Evolutionary conservation across 1,140 invertebrate species (phyloP).

Genomic region (Zaprionus camerounensis): DNA sequence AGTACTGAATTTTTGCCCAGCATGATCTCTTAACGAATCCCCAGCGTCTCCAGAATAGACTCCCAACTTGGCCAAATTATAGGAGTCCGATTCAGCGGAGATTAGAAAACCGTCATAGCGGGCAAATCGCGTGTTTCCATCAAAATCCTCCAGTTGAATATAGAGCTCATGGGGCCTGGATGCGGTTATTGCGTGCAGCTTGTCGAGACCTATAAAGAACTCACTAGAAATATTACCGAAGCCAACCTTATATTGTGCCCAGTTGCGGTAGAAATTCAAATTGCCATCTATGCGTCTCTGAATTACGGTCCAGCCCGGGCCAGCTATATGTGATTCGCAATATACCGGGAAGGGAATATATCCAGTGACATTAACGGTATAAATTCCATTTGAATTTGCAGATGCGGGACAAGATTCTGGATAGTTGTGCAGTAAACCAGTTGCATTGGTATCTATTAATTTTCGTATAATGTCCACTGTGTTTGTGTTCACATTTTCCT

Average conservation of each 20-base stretch:
- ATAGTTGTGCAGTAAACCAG: slow-evolving; percentile 3
- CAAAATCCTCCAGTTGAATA: slow-evolving; percentile 9
- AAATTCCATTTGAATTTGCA: not conserved
- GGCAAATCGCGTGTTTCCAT: slow-evolving; percentile 7
- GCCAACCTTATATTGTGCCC: slow-evolving; percentile 19
- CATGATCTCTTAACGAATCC: not conserved
- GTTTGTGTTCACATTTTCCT: not conserved
- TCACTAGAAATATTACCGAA: slow-evolving; percentile 23
- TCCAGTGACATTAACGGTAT: not conserved
- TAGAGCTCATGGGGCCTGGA: slow-evolving; percentile 13
- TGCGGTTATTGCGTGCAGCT: slow-evolving; percentile 13
- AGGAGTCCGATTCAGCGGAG: not conserved
- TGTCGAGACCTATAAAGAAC: slow-evolving; percentile 30
- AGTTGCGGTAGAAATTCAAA: slow-evolving; percentile 20
- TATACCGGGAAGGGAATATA: not conserved
- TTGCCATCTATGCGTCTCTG: not conserved
- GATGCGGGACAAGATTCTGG: not conserved
- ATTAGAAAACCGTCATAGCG: slow-evolving; percentile 9
- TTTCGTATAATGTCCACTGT: slow-evolving; percentile 4
- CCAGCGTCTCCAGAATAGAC: slow-evolving; percentile 16
- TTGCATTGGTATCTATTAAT: slow-evolving; percentile 7
- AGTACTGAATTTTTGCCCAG: slow-evolving; percentile 1
- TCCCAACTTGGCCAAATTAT: slow-evolving; percentile 12
- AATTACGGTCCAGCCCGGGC: slow-evolving; percentile 18
- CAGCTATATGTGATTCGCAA: slow-evolving; percentile 3